phyloP scores from a whole-genome alignment of 2,113 vertebrate species.

The Sebastes fasciatus region DNA sequence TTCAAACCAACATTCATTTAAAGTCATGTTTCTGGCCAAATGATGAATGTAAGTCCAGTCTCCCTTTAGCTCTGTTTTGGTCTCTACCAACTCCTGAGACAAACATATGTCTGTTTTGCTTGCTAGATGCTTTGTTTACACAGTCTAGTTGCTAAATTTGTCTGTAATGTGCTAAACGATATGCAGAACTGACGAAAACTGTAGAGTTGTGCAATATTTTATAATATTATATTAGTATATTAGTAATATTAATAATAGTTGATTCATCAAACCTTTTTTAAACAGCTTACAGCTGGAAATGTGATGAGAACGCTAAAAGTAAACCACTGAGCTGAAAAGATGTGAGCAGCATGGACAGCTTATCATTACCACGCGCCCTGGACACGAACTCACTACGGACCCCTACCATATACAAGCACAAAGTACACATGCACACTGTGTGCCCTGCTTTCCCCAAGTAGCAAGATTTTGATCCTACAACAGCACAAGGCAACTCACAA shows the following conservation, averaged over 20 bases:
- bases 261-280: background rate
- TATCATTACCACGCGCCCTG: too few relatives aligned
- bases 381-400: too few relatives aligned
- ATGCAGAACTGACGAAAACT: background rate
- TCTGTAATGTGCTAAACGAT: too few relatives aligned
- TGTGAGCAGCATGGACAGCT: background rate
- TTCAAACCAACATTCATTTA: background rate
- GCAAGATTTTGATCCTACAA: too few relatives aligned
- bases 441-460: too few relatives aligned
- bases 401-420: too few relatives aligned
- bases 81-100: background rate
- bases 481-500: too few relatives aligned
- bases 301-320: background rate
- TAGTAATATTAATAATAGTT: background rate
- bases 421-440: too few relatives aligned
- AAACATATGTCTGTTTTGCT: background rate
- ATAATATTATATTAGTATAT: background rate
- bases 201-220: background rate
- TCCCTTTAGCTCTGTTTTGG: background rate
- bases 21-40: background rate
- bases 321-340: background rate
- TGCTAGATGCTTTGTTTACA: background rate
- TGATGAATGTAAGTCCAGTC: background rate
- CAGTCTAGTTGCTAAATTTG: background rate
- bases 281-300: background rate